A percentile compares a stretch with the other conserved stretches of the same genome.
Evolutionary conservation across 2,888 invertebrate species (phyloP).

Genomic region (Tipula unca): DNA sequence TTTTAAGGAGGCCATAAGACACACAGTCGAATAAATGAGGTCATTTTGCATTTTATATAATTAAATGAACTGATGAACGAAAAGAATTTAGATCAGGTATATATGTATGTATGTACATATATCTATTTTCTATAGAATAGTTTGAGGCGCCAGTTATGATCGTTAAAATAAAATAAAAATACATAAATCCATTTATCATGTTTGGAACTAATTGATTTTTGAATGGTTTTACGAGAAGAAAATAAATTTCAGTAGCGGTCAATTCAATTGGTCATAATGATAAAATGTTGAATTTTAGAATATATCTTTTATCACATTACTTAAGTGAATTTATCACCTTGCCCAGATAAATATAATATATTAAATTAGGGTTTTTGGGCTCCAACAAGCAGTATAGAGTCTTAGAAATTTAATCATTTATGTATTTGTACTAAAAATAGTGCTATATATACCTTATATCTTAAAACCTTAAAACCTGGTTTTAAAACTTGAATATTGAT

Average conservation of each 20-base stretch:
- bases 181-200: not conserved
- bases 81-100: not conserved
- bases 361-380: too few species aligned
- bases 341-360: too few species aligned
- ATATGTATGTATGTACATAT: not conserved
- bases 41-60: not conserved
- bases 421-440: too few species aligned
- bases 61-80: not conserved
- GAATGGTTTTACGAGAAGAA: not conserved
- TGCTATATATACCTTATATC: too few species aligned
- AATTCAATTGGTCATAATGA: not conserved
- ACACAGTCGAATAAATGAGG: not conserved
- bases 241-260: not conserved
- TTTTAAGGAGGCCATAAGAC: not conserved
- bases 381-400: too few species aligned
- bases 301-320: not conserved
- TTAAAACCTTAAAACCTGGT: too few species aligned
- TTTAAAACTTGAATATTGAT: too few species aligned
- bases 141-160: not conserved
- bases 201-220: slow-evolving; percentile 8
- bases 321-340: too few species aligned
- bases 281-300: not conserved
- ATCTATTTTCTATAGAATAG: not conserved
- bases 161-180: not conserved
- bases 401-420: too few species aligned